These are phyloP conservation scores for Lutjanus argentimaculatus DNA, from an alignment of 2,797 vertebrate species.

Conservation along the genomic window DNA sequence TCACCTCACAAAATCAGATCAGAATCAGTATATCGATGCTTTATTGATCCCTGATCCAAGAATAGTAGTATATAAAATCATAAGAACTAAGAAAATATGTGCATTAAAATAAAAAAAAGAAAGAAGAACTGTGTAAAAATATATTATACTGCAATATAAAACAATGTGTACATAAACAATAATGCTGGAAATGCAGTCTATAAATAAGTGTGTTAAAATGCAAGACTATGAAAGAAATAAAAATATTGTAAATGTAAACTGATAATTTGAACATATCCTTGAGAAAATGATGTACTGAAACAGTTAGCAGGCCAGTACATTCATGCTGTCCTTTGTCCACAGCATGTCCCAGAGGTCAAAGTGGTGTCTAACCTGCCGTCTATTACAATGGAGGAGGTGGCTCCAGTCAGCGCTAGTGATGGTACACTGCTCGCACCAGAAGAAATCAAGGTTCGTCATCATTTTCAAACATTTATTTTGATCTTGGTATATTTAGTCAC, in stretches of 20 bases:
- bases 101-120: too few relatives aligned
- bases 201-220: not conserved
- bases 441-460: constrained; percentile 92
- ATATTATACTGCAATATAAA: too few relatives aligned
- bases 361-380: constrained; percentile 96
- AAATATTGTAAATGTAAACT: not conserved
- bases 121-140: too few relatives aligned
- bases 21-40: too few relatives aligned
- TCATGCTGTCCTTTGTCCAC: constrained; percentile 30
- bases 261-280: not conserved
- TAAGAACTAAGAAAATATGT: too few relatives aligned
- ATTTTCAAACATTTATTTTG: not conserved
- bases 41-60: too few relatives aligned
- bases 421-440: constrained; percentile 96
- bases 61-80: too few relatives aligned
- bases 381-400: constrained; percentile 96
- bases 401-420: constrained; percentile 92
- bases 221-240: not conserved
- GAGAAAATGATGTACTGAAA: not conserved
- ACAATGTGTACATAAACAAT: too few relatives aligned
- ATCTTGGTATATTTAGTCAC: constrained; percentile 9
- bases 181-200: too few relatives aligned
- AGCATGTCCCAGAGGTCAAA: constrained; percentile 95
- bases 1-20: too few relatives aligned
- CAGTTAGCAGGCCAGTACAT: not conserved